Base-by-base conservation (phyloP, 2,113 vertebrate genomes). In the Ctenodactylus gundi region DNA sequence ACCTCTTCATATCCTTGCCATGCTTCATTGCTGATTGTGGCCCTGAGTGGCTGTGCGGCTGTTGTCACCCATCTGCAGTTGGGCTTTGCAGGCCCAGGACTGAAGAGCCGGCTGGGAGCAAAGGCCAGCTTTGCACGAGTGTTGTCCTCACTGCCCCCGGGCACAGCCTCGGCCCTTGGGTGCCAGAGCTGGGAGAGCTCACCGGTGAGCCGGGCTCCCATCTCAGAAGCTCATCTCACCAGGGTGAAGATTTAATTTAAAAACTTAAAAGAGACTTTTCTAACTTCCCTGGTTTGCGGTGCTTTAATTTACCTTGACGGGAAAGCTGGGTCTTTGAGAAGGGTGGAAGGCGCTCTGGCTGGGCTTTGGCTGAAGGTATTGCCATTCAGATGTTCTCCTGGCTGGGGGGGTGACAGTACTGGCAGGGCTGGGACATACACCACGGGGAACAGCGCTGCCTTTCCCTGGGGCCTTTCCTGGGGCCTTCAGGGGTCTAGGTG, bases 241-340 rank as follows among this genome's bases (percentile, higher is more conserved):
- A 96, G 94, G 96, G 95, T 90, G 91, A 94, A 94, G 70, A 90
- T 97, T 94, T 97, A 97, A 98, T 98, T 97, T 97, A 97, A 98
- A 98, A 97, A 97, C 41, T 88, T 85, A 94, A 97, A 83, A 96
- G 93, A 98, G 96, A 97, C 94, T 98, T 98, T 97, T 98, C 95
- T 97, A 97, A 97, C 88, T 96, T 49, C 76, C 90, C 93, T 96
- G 93, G 95, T 96, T 94, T 96, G 81, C 13, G 27, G 90, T 97
- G 93, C 80, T 91, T 96, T 93, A 96, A 57, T 94, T 91, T 92
- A 10, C 65, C 51, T 67, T n/a, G 20, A 39, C 27, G 60, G 36
- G 34, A 23, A n/a, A 10, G n/a, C 4, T 4, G 3, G 11, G 14
- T 9, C 31, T 60, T 68, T 6, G 60, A 73, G 46, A 5, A 21